These are phyloP conservation scores for Squalus acanthias DNA, from an alignment of 2,797 vertebrate species.

Conservation along the genomic window DNA sequence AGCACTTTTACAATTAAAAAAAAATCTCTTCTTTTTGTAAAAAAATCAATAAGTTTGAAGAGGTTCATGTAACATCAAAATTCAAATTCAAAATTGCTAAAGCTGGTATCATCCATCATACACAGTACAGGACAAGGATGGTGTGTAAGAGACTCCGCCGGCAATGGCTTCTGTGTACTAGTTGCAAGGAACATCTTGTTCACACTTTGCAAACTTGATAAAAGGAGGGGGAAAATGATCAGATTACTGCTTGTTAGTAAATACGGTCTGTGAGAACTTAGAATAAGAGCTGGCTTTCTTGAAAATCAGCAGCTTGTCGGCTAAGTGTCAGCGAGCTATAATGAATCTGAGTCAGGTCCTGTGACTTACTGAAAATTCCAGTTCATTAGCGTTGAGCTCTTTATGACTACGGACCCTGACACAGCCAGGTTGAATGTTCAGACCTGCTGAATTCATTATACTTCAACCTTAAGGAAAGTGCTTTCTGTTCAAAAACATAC, in stretches of 20 bases:
- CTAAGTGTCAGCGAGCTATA: constrained; percentile 44
- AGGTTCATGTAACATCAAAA: not conserved
- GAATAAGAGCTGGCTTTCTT: constrained; percentile 44
- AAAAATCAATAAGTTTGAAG: not conserved
- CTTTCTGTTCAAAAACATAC: not conserved
- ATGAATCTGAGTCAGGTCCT: constrained; percentile 47
- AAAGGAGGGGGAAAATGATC: not conserved
- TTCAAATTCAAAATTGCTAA: not conserved
- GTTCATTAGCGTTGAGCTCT: not conserved
- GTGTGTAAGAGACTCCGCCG: not conserved
- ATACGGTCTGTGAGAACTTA: constrained; percentile 48
- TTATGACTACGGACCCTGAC: not conserved
- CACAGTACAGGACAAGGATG: not conserved
- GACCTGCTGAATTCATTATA: not conserved
- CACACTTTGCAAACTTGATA: not conserved
- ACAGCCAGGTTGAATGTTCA: not conserved
- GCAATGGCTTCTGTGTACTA: not conserved
- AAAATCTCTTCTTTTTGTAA: not conserved
- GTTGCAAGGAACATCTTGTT: not conserved
- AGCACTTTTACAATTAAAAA: not conserved
- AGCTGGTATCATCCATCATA: not conserved
- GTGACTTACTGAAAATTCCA: not conserved
- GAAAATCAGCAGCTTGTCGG: constrained; percentile 50
- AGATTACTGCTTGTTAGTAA: constrained; percentile 25
- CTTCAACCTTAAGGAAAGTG: not conserved